These are phyloP conservation scores for Volucella bombylans DNA, from an alignment of 2,888 invertebrate genomes.

Conservation along the genomic window DNA sequence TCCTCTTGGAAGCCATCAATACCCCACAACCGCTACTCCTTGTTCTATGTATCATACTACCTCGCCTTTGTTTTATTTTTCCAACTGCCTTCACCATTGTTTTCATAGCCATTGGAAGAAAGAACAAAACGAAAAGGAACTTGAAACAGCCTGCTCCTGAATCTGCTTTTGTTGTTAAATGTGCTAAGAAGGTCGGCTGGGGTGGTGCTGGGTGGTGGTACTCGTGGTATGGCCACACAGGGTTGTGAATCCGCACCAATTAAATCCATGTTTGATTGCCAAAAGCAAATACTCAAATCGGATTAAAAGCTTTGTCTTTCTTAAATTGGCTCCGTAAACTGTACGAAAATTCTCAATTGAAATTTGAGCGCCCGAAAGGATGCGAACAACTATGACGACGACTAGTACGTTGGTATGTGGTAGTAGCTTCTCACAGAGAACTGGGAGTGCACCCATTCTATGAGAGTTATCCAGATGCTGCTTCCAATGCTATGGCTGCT, in stretches of 20 bases:
- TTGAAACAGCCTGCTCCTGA: slow-evolving; percentile 27
- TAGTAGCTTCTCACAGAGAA: slow-evolving; percentile 44
- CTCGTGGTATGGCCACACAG: not conserved
- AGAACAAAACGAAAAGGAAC: not conserved
- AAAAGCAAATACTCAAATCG: slow-evolving; percentile 74
- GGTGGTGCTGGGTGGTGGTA: not conserved
- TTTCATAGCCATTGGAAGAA: slow-evolving; percentile 3
- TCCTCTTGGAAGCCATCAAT: not conserved
- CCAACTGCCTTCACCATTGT: slow-evolving; percentile 17
- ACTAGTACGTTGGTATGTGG: not conserved
- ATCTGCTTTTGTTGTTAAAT: slow-evolving; percentile 55
- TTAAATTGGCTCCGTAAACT: slow-evolving; percentile 74
- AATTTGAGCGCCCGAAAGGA: slow-evolving; percentile 72
- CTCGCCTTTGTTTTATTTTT: slow-evolving; percentile 52
- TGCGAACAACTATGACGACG: slow-evolving; percentile 48
- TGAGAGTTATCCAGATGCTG: slow-evolving; percentile 47
- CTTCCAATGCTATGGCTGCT: not conserved
- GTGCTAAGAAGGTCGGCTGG: slow-evolving; percentile 30
- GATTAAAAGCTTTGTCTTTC: slow-evolving; percentile 74
- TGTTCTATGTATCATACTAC: not conserved
- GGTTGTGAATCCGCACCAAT: slow-evolving; percentile 66
- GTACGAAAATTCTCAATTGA: slow-evolving; percentile 71
- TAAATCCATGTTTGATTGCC: slow-evolving; percentile 74
- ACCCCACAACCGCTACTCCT: not conserved
- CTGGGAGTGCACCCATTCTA: slow-evolving; percentile 6